These are phyloP conservation scores for Taeniopygia guttata DNA, from an alignment of 2,797 vertebrate species.

Conservation along the genomic window DNA sequence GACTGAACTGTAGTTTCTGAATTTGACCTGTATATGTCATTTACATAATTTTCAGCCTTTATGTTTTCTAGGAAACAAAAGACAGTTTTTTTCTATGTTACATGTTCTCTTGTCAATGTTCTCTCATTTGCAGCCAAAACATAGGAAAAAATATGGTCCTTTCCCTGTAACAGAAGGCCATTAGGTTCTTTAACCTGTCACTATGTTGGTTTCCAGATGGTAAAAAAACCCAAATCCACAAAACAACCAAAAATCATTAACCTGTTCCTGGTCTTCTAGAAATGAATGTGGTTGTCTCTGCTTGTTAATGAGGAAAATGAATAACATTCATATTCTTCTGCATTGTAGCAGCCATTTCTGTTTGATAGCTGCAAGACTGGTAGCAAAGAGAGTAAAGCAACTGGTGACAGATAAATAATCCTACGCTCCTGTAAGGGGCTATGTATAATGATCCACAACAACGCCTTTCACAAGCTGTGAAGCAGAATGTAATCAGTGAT, in stretches of 20 bases:
- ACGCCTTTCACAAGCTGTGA: constrained; percentile 57
- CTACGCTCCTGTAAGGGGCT: constrained; percentile 38
- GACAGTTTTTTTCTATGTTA: neutral
- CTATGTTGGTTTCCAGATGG: neutral
- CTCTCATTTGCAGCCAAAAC: neutral
- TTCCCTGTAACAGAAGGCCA: neutral
- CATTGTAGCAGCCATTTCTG: neutral
- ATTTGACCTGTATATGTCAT: neutral
- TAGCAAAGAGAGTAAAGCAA: constrained; percentile 28
- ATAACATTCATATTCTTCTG: neutral
- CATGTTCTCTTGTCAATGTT: neutral
- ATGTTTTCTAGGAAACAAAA: neutral
- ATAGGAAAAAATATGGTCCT: neutral
- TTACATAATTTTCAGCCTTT: neutral
- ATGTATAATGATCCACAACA: constrained; percentile 62
- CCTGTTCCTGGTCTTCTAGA: neutral
- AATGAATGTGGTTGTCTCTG: neutral
- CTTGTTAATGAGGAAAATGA: neutral
- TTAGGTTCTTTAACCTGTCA: neutral
- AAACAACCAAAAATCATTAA: neutral
- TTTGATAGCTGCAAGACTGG: constrained; percentile 16
- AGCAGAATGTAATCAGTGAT: constrained; percentile 55
- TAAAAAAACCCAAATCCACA: neutral
- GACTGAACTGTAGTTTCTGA: neutral
- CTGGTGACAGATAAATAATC: constrained; percentile 62